Conservation (phyloP, 2,888 invertebrate species). For the Ptychoptera albimana region DNA sequence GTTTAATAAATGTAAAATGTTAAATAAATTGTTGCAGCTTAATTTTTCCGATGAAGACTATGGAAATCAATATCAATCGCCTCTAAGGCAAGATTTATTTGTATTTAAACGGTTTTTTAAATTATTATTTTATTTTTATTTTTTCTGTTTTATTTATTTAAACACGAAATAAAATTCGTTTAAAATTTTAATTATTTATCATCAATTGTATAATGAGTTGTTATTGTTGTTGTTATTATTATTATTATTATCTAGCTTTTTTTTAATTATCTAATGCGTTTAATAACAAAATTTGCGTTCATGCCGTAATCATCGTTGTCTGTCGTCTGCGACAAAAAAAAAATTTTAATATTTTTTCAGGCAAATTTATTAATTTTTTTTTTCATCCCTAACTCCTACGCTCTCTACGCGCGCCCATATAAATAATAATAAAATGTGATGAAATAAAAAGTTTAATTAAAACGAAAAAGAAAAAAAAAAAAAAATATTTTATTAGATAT, state of each 20-base stretch:
- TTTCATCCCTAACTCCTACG: neutral
- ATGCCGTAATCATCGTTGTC: too few relatives aligned
- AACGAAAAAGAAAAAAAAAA: neutral
- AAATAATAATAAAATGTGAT: too few relatives aligned
- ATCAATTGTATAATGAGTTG: too few relatives aligned
- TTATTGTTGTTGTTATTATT: too few relatives aligned
- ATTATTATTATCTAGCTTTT: too few relatives aligned
- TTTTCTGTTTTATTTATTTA: neutral
- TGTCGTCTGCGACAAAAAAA: too few relatives aligned
- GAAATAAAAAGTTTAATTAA: conserved; percentile 2
- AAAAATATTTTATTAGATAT: conserved; percentile 13
- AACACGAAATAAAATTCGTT: neutral
- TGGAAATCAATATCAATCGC: conserved; percentile 1
- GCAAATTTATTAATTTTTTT: neutral
- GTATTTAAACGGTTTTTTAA: neutral
- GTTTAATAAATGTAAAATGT: too few relatives aligned
- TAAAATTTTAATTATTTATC: too few relatives aligned
- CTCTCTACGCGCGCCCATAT: too few relatives aligned
- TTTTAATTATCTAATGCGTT: too few relatives aligned
- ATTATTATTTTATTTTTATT: neutral
- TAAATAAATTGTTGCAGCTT: neutral
- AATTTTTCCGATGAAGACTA: conserved; percentile 1
- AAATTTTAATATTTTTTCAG: too few relatives aligned
- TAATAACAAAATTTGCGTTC: too few relatives aligned
- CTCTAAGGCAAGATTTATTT: conserved; percentile 3